A percentile compares a stretch with the other conserved stretches of the same genome.
phyloP scores from a whole-genome alignment of 2,888 invertebrate genomes.

The Stegana nigrithorax region DNA sequence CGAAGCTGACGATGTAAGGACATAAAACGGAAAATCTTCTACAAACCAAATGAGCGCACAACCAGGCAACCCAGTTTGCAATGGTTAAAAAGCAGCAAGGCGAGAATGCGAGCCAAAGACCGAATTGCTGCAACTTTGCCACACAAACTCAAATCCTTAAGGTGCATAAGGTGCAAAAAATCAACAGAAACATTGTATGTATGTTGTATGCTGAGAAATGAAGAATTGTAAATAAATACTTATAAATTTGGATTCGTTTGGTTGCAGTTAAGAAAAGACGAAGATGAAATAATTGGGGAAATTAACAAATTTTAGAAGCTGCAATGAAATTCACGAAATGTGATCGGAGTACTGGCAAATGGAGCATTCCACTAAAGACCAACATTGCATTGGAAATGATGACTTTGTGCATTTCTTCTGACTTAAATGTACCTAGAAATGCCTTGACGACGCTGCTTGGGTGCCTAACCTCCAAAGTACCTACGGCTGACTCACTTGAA shows the following conservation, averaged over 20 bases:
- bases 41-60: neutral
- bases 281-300: neutral
- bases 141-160: neutral
- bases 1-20: neutral
- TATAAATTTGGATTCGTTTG: constrained; percentile 15
- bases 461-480: too few relatives aligned
- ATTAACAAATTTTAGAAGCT: neutral
- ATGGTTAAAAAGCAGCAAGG: neutral
- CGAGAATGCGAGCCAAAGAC: too few relatives aligned
- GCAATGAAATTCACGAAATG: too few relatives aligned
- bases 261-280: neutral
- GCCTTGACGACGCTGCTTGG: too few relatives aligned
- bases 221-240: neutral
- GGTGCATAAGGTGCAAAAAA: neutral
- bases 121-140: neutral
- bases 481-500: too few relatives aligned
- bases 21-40: constrained; percentile 11
- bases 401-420: too few relatives aligned
- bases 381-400: too few relatives aligned
- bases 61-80: neutral
- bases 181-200: too few relatives aligned
- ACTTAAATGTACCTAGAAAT: too few relatives aligned
- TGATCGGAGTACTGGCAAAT: too few relatives aligned
- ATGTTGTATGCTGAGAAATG: too few relatives aligned
- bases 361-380: too few relatives aligned